Base-by-base conservation (phyloP, 2,113 vertebrate genomes). In the Bos taurus region DNA sequence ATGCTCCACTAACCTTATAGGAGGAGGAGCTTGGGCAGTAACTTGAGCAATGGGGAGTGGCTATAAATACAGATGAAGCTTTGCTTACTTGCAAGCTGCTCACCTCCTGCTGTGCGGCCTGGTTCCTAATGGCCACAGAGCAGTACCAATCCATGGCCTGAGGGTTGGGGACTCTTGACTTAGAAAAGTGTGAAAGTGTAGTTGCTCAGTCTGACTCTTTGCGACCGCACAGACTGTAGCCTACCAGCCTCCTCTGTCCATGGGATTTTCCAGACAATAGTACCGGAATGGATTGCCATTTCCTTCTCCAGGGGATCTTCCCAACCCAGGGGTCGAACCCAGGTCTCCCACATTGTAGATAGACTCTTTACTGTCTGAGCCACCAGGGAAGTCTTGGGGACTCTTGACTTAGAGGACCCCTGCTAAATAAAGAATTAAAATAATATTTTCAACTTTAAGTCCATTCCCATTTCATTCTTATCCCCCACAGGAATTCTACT, bases 1-100 rank as follows among this genome's bases (percentile, higher is more conserved):
- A 26, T 26, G 12, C 23, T 77, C 23, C 6, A 0, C 40, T 43
- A 10, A 14, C 23, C 23, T 0, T 13, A 15, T 1, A 77, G 71
- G 71, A 77, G 23, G 40, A 77, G 36, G 71, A 43, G 40, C 40
- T 7, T 6, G 33, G 11, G 71, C 36, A 43, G 71, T 74, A 26
- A 43, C 3, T 5, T 77, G 40, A 77, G 6, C 36, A 26, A 14
- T 77, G 71, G 11, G 23, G 23, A 43, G 23, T 26, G 71, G 40
- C 23, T 77, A 5, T 40, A 43, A 77, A 15, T 43, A 14, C 71
- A 43, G 71, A 43, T 43, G 40, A 77, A 77, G 71, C 71, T 77
- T 77, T 43, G 71, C 40, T 77, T 23, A 25, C 23, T 40, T 4
- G 3, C 11, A 21, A 25, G 71, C 36, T 74, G 71, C 71, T 43